Base-by-base conservation (phyloP, 2,797 vertebrate species). In the Pangasius larnaudii region DNA sequence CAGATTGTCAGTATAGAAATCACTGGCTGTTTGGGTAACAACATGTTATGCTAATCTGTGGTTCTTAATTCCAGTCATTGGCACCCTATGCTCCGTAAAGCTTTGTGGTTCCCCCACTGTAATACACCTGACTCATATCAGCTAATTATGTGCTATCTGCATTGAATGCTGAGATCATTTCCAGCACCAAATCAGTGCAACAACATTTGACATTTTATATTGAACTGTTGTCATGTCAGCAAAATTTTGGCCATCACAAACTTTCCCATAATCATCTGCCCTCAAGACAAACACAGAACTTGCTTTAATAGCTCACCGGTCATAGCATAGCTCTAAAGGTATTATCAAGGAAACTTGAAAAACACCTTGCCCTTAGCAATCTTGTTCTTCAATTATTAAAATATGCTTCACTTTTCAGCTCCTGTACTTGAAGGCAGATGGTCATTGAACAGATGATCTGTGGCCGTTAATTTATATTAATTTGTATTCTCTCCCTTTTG, bases 101-200 rank as follows among this genome's bases (percentile, higher is more conserved):
- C n/a, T 53, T 84, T 51, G 82, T 33, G 80, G 80, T 63, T 63
- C 39, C 42, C 39, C 80, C 27, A 30, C 59, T 14, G 46, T 53
- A 51, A 33, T 16, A 36, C 49, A 84, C 82, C n/a, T 84, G 59
- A 67, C 61, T 84, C 63, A 84, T 67, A 67, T 67, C 42, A 51
- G 63, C 46, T 69, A 69, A 69, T 93, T 75, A 93, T 95, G 96
- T 85, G 33, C 86, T 89, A 95, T 96, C 94, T 90, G 94, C 96
- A 42, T 24, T 46, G 33, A 71, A 53, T n/a, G 59, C 7, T 46
- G 19, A 59, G 18, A 59, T 10, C 56, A 14, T 69, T 67, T 84
- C 81, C 88, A 72, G 89, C 69, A 56, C 63, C 59, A 85, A 87
- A 89, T 87, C 88, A 88, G 84, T 88, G 82, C 88, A 78, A 65